phyloP scores from a whole-genome alignment of 2,113 vertebrate species.

The Sisor rabdophorus region DNA sequence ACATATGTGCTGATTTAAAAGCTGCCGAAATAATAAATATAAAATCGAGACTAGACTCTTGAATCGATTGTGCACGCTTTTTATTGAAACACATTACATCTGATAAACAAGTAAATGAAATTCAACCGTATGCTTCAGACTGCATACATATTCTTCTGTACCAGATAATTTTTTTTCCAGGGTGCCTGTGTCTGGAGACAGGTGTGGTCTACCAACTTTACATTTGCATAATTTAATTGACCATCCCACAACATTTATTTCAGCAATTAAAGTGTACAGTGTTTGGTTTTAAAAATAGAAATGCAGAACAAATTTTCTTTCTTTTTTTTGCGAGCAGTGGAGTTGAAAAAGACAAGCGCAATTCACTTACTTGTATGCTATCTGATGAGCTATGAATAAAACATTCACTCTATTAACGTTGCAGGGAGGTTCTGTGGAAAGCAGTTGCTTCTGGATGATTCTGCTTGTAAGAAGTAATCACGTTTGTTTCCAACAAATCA shows the following conservation, averaged over 20 bases:
- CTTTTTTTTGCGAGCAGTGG: too few species aligned
- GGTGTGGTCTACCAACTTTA: neutral
- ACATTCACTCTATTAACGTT: slow-evolving; percentile 10
- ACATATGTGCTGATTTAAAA: neutral
- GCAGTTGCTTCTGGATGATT: slow-evolving; percentile 12
- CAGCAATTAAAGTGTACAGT: neutral
- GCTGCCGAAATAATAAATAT: neutral
- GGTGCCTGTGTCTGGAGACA: neutral
- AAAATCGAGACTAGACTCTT: neutral
- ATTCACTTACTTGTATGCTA: slow-evolving; percentile 9
- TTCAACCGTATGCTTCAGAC: neutral
- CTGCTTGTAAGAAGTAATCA: slow-evolving; percentile 28
- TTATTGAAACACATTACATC: too few species aligned
- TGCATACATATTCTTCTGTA: neutral
- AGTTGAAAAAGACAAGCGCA: neutral
- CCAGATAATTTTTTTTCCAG: fast-evolving
- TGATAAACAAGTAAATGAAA: neutral
- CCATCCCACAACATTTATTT: neutral
- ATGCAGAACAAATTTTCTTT: neutral
- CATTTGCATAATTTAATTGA: neutral
- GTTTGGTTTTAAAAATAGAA: neutral
- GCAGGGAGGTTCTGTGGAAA: slow-evolving; percentile 1
- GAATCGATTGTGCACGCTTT: neutral
- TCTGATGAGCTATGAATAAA: slow-evolving; percentile 19
- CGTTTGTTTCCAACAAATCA: slow-evolving; percentile 36